Base-by-base conservation (phyloP, 1,140 invertebrate genomes). In the Vanessa tameamea region DNA sequence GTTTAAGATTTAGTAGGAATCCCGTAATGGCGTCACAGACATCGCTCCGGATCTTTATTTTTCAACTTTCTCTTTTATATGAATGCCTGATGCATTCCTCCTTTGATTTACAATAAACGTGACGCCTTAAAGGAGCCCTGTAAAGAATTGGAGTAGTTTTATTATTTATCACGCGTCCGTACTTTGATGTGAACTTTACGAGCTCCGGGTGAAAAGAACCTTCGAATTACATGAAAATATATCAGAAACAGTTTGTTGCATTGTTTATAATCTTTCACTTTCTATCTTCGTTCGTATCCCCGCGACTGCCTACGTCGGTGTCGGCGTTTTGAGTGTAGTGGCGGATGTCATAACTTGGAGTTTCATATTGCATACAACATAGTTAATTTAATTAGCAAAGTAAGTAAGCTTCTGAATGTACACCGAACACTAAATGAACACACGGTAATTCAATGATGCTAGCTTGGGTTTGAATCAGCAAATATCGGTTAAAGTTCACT, bases 41-140 rank as follows among this genome's bases (percentile, higher is more conserved):
- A 50, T 72, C 50, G 66, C 59, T 53, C 47, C 31, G 26, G 47
- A 61, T 53, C 47, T 71, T 53, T 67, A 69, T 73, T 75, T 75
- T 63, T 66, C 59, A 61, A 48, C 73, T 75, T 75, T 75, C 73
- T 71, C 73, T 71, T 57, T 20, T 67, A 71, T 67, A 71, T 47
- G 50, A 64, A 75, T 48, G 69, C 73, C 68, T 59, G 51, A 70
- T 47, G 63, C 53, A 75, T 75, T 75, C 73, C 47, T 61, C 20
- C 69, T 57, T 57, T 75, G 64, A 71, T 75, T 71, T 75, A 75
- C 53, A 64, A 64, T 55, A 55, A 69, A 31, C 43, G 66, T 57
- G 59, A n/a, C 63, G 16, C 31, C 16, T 69, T 47, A 64, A 63
- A 73, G 31, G 55, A 47, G 37, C 47, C 65, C 20, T 53, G 37